phyloP scores from a whole-genome alignment of 2,797 vertebrate genomes.

The Liparis tanakae region DNA sequence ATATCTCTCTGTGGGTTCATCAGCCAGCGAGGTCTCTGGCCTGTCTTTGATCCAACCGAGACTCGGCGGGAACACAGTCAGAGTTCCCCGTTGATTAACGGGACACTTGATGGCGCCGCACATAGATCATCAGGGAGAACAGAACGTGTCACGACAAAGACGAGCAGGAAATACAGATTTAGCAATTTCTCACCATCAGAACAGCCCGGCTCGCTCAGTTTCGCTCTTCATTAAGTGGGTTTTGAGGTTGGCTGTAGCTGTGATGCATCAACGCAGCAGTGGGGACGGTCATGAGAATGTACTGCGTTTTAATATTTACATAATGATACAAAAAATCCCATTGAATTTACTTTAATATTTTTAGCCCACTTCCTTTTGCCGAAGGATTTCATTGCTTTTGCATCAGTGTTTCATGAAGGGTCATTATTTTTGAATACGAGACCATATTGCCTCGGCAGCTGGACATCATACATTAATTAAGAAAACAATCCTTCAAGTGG shows the following conservation, averaged over 20 bases:
- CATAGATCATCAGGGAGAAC: constrained; percentile 39
- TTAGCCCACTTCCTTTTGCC: background rate
- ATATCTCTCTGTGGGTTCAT: background rate
- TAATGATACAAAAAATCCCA: too few species aligned
- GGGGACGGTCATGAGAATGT: too few species aligned
- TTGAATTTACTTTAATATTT: background rate
- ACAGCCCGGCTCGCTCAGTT: background rate
- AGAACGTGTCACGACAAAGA: background rate
- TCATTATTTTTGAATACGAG: background rate
- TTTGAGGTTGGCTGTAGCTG: background rate
- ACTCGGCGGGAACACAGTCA: constrained; percentile 12
- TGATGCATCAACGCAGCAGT: constrained; percentile 5
- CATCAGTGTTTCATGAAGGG: background rate
- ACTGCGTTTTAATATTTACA: background rate
- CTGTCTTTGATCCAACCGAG: constrained; percentile 37
- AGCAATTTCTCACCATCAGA: background rate
- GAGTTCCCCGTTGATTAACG: constrained; percentile 49
- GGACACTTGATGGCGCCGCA: constrained; percentile 15
- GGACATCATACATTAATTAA: background rate
- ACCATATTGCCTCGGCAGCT: background rate
- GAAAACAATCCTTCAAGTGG: background rate
- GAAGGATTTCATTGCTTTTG: constrained; percentile 1
- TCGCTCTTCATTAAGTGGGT: constrained; percentile 2
- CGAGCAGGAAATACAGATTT: background rate
- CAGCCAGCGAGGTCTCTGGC: constrained; percentile 36